Evolutionary conservation across 1,140 invertebrate species (phyloP), one percentile per base, ranked within the genome.

Genomic region (Anthonomus grandis): DNA sequence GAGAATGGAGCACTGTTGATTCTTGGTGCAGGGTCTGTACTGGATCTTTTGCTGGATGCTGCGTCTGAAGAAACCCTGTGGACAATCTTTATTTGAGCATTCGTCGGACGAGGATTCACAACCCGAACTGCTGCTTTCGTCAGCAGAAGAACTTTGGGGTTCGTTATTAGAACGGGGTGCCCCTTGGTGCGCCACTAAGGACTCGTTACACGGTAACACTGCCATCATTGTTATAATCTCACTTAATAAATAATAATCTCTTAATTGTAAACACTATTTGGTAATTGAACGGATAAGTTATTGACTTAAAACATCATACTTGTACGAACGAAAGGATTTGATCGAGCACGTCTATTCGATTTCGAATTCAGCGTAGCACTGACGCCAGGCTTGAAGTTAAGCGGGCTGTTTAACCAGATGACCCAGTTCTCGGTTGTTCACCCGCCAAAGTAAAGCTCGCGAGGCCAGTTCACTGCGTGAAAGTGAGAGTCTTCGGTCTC

Each of bases 11-110:
- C 95, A 97, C 81, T 97, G 92, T 75, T 97, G 94, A 75, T 95
- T 96, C 78, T 97, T 96, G 69, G 93, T 95, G 80, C 95, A 97
- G 24, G 94, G 93, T 66, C 95, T 83, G 79, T 97, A 97, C 76
- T 96, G 93, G 61, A 97, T 97, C 80, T 97, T 97, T 81, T 97
- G 94, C 78, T 97, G 95, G 73, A 97, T 97, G 78, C 91, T 90
- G 67, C 88, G 83, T 52, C 88, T 79, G 79, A 91, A 91, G 79
- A 90, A 90, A 65, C 88, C 88, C 89, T 90, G 86, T 51, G 61
- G 58, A 82, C 73, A 87, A 78, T 67, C 83, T 78, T 78, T 66
- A 52, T 66, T 62, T 60, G 25, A 50, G 52, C 62, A 68, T 62
- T 70, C 66, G 56, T 83, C 83, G 22, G 24, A 27, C 66, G 82